phyloP scores from a whole-genome alignment of 2,113 vertebrate species.

The Ciconia maguari region DNA sequence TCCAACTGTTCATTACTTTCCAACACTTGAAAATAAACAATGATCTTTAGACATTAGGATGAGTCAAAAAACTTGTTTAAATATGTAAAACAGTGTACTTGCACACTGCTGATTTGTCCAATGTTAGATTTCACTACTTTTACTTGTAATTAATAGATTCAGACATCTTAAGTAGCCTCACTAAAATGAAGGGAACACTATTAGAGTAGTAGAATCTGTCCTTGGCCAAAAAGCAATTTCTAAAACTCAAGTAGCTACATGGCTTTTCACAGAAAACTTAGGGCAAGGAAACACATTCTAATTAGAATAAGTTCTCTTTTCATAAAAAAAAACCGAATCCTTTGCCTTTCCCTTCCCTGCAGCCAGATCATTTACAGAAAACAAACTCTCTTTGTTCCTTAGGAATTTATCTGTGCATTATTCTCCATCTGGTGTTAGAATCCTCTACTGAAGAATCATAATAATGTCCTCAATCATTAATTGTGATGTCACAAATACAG shows the following conservation, averaged over 20 bases:
- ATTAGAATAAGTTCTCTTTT: background rate
- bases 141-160: background rate
- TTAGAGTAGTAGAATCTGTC: background rate
- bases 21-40: background rate
- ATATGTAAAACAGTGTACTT: background rate
- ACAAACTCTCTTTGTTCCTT: background rate
- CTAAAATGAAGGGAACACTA: background rate
- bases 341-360: background rate
- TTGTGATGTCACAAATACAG: background rate
- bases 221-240: background rate
- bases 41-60: background rate
- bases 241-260: background rate
- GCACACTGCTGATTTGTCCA: background rate
- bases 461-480: background rate
- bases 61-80: background rate
- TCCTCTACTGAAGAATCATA: background rate
- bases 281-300: background rate
- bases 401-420: background rate
- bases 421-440: background rate
- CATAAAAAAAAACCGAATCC: background rate
- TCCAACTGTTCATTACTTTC: background rate
- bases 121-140: background rate
- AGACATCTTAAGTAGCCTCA: background rate
- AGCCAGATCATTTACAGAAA: background rate
- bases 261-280: background rate